Evolutionary conservation across 2,888 invertebrate species (phyloP).

Genomic region (Nebria salina): DNA sequence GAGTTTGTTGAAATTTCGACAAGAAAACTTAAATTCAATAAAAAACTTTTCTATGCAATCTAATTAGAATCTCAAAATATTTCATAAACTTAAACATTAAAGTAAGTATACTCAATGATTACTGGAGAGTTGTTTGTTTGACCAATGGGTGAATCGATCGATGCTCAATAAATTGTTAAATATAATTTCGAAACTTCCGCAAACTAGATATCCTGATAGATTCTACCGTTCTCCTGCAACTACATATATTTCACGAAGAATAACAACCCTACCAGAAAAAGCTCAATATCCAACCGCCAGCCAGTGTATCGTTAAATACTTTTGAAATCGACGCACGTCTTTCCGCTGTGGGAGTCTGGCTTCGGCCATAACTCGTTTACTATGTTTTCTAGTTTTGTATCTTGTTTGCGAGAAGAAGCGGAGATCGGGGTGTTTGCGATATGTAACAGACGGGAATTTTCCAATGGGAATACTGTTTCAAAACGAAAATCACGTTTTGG

Average conservation of each 20-base stretch:
- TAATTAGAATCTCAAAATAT: too few relatives aligned
- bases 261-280: not conserved
- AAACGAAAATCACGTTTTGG: not conserved
- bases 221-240: too few relatives aligned
- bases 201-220: not conserved
- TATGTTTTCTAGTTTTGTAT: conserved; percentile 31
- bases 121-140: not conserved
- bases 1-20: too few relatives aligned
- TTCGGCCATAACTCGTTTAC: conserved; percentile 27
- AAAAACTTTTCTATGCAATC: too few relatives aligned
- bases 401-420: not conserved
- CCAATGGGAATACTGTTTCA: not conserved
- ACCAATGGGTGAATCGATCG: not conserved
- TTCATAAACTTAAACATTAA: too few relatives aligned
- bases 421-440: not conserved
- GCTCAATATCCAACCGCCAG: not conserved
- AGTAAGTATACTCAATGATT: not conserved
- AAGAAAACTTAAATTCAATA: too few relatives aligned
- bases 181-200: not conserved
- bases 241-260: not conserved
- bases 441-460: conserved; percentile 2
- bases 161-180: not conserved
- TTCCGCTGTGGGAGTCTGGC: conserved; percentile 5
- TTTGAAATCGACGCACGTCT: conserved; percentile 30
- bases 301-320: conserved; percentile 27